A percentile compares a stretch with the other conserved stretches of the same genome.
phyloP scores from a whole-genome alignment of 2,888 invertebrate species.

The Melitaea athalia region DNA sequence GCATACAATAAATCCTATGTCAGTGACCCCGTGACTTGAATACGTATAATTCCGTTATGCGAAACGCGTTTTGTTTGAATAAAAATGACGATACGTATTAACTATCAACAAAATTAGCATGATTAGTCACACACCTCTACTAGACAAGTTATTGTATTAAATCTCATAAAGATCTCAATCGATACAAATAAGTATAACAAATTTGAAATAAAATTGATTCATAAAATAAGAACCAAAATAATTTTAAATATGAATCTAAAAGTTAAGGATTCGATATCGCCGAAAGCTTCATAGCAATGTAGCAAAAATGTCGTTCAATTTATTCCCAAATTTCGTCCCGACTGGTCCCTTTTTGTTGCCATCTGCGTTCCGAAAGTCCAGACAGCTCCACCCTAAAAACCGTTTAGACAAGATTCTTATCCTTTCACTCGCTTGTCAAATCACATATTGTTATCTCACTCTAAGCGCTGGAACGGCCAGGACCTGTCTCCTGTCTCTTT shows the following conservation, averaged over 20 bases:
- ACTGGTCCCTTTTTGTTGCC: conserved; percentile 79
- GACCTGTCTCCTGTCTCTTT: conserved; percentile 74
- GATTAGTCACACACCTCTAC: conserved; percentile 28
- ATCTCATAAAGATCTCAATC: neutral
- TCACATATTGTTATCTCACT: conserved; percentile 68
- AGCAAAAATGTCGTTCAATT: conserved; percentile 81
- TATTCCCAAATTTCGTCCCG: conserved; percentile 77
- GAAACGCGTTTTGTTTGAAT: conserved; percentile 51
- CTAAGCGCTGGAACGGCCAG: conserved; percentile 68
- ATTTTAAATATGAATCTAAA: neutral
- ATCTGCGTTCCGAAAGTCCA: conserved; percentile 78
- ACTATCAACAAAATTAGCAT: conserved; percentile 39
- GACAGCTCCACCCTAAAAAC: conserved; percentile 82
- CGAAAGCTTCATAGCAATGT: conserved; percentile 61
- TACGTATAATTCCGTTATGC: conserved; percentile 64
- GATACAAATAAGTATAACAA: neutral
- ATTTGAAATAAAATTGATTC: neutral
- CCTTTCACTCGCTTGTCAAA: conserved; percentile 70
- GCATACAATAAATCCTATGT: conserved; percentile 71
- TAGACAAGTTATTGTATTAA: conserved; percentile 4
- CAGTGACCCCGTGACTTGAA: conserved; percentile 72
- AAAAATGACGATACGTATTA: conserved; percentile 42
- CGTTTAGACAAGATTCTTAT: conserved; percentile 72
- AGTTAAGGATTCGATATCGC: conserved; percentile 44
- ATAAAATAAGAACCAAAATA: neutral